Evolutionary conservation across 2,888 invertebrate genomes (phyloP).

Genomic region (Odontomyia ornata): DNA sequence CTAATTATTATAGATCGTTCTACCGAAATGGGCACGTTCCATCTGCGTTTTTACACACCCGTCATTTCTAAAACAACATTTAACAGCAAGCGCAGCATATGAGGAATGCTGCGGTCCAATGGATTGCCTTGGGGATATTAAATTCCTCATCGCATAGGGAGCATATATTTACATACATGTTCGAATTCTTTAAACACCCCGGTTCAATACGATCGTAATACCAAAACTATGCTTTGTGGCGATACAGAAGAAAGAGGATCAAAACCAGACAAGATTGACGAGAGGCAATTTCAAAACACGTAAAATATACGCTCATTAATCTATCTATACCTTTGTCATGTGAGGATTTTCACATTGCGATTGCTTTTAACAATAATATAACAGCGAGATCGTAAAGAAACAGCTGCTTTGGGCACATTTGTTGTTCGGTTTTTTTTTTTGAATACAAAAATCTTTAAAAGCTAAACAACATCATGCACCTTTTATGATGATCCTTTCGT

Average conservation of each 20-base stretch:
- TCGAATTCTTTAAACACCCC: not conserved
- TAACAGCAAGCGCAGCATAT: too few relatives aligned
- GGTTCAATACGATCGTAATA: not conserved
- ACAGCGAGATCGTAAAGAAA: not conserved
- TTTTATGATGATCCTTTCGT: not conserved
- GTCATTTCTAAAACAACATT: too few relatives aligned
- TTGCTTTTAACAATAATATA: not conserved
- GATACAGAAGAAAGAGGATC: not conserved
- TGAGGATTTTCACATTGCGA: not conserved
- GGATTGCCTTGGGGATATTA: too few relatives aligned
- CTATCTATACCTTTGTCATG: not conserved
- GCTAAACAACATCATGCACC: not conserved
- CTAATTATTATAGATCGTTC: too few relatives aligned
- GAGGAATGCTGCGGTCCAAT: too few relatives aligned
- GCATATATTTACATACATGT: not conserved
- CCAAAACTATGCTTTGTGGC: not conserved
- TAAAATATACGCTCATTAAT: not conserved
- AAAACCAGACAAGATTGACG: not conserved
- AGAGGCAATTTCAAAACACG: not conserved
- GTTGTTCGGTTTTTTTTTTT: not conserved
- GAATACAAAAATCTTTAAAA: not conserved
- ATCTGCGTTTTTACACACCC: too few relatives aligned
- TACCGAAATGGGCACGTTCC: too few relatives aligned
- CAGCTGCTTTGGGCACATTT: slow-evolving; percentile 15
- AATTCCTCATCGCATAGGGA: not conserved